Evolutionary conservation across 2,888 invertebrate species (phyloP), one percentile per base, ranked within the genome.

Genomic region (Serrognathus titanus): DNA sequence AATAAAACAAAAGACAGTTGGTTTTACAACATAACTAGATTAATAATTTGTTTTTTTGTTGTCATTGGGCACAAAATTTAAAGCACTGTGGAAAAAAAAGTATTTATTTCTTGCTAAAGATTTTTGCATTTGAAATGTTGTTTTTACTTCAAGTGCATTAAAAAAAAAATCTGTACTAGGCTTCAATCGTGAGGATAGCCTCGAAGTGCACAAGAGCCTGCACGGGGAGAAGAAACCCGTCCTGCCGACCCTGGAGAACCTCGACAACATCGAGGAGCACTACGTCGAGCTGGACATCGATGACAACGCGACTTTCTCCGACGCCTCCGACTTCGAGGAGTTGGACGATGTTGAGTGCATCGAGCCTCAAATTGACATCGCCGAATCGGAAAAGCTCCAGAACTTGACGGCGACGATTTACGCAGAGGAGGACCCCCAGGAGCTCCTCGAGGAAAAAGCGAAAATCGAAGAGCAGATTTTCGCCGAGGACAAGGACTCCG

Each of bases 251-350:
- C 65, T 78, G 53, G 78, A 78, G 50, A 77, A 75, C 64, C 63
- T 78, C 52, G 75, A 77, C 60, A 78, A 77, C 61, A 73, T 77
- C 46, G 73, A 75, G 52, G 74, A 77, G 51, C 76, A 78, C 63
- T 77, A 77, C 61, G 71, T 69, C 58, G 71, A 75, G 62, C 68
- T 73, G 45, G 72, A 71, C 58, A 65, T 59, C 45, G 69, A 68
- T 51, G 67, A 63, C 8, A 61, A 16, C 11, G 46, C 38, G 12
- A 62, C 57, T 35, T 65, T 66, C 56, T 65, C 67, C 0, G 66
- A 68, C 39, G 48, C 49, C 39, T 68, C 69, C 41, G 67, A 68
- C 35, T 66, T 66, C 11, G 70, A 69, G 40, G 63, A 65, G 35
- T 55, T 57, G 9, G 62, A 60, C 35, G 62, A 56, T 31, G 4